These are phyloP conservation scores for Lamellibrachia satsuma DNA, from an alignment of 2,888 invertebrate species.

Conservation along the genomic window DNA sequence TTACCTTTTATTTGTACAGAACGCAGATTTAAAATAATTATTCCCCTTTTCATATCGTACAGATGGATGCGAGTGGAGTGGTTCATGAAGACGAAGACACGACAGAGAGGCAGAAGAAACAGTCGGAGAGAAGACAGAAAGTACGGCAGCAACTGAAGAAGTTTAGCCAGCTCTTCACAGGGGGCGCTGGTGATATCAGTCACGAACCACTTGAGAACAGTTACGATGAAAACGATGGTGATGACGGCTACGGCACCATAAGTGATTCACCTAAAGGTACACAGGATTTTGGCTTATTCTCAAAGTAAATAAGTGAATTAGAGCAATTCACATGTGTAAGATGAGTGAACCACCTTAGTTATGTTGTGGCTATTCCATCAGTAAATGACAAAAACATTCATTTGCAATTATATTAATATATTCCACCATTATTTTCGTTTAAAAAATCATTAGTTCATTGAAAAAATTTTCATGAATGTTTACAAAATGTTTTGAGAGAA, in stretches of 20 bases:
- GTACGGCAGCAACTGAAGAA: not conserved
- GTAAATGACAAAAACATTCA: not conserved
- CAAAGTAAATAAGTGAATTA: not conserved
- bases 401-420: not conserved
- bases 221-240: not conserved
- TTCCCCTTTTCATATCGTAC: slow-evolving; percentile 37
- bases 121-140: not conserved
- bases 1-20: not conserved
- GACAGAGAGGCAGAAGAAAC: slow-evolving; percentile 25
- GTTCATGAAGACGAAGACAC: slow-evolving; percentile 42
- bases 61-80: slow-evolving; percentile 70
- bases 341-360: too few relatives aligned
- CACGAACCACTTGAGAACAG: not conserved
- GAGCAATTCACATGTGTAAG: not conserved
- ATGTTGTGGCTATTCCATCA: not conserved
- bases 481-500: not conserved
- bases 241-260: not conserved
- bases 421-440: not conserved
- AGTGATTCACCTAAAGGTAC: not conserved
- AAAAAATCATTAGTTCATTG: too few relatives aligned
- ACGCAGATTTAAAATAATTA: not conserved
- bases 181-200: not conserved
- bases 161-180: not conserved
- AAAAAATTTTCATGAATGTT: not conserved
- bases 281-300: not conserved